phyloP scores from a whole-genome alignment of 2,113 vertebrate genomes.

The Ammodytes marinus region DNA sequence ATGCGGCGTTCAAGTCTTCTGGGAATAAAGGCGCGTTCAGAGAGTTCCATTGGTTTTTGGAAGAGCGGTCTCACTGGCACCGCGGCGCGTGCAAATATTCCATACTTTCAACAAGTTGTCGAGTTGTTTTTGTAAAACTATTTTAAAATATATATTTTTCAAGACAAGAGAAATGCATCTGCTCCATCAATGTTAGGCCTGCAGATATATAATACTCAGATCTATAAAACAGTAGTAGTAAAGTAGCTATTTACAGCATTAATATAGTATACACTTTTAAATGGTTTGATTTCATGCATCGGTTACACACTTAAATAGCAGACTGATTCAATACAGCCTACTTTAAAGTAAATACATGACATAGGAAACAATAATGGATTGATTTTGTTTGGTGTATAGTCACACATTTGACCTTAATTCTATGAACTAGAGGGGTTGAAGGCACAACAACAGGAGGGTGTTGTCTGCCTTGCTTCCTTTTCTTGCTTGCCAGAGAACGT shows the following conservation, averaged over 20 bases:
- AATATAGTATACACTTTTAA: neutral
- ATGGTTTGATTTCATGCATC: neutral
- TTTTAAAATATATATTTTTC: neutral
- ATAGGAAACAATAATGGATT: neutral
- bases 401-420: neutral
- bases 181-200: neutral
- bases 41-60: slow-evolving; percentile 16
- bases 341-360: neutral
- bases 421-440: neutral
- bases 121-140: neutral
- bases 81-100: no score
- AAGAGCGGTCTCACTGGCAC: neutral
- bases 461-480: neutral
- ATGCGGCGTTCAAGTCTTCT: slow-evolving; percentile 68
- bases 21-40: slow-evolving; percentile 57
- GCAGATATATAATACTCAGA: neutral
- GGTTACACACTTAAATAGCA: neutral
- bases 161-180: neutral
- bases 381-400: neutral
- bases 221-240: neutral
- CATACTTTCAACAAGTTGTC: neutral
- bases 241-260: neutral
- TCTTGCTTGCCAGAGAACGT: neutral
- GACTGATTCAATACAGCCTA: no score
- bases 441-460: neutral